These are phyloP conservation scores for Dicranocentrus wangi DNA, from an alignment of 2,888 invertebrate species.

Conservation along the genomic window DNA sequence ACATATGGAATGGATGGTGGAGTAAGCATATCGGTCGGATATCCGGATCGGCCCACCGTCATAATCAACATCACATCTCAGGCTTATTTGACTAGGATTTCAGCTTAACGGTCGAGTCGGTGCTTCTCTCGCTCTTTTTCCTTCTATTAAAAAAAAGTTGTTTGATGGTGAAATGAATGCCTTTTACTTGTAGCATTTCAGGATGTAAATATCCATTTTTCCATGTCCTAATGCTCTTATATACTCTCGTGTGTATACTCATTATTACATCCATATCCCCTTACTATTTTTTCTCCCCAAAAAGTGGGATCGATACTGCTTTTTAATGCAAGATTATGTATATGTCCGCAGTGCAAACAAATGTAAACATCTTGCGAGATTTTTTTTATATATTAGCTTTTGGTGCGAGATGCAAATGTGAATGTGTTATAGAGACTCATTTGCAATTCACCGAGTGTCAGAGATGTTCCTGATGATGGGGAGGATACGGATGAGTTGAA, in stretches of 20 bases:
- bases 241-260: no score
- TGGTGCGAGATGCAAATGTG: no score
- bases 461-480: background rate
- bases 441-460: conserved; percentile 11
- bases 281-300: background rate
- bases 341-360: conserved; percentile 19
- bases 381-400: no score
- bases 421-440: no score
- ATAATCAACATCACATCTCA: conserved; percentile 32
- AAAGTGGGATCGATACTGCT: conserved; percentile 14
- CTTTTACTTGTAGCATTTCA: conserved; percentile 19
- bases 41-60: conserved; percentile 53
- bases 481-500: background rate
- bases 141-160: conserved; percentile 6
- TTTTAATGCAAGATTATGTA: conserved; percentile 8
- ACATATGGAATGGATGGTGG: background rate
- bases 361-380: no score
- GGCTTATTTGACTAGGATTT: background rate
- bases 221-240: no score
- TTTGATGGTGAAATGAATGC: conserved; percentile 16
- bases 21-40: conserved; percentile 31
- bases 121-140: background rate
- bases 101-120: background rate
- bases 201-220: background rate
- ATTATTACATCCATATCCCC: no score